Evolutionary conservation across 1,140 invertebrate genomes (phyloP).

Genomic region (Leguminivora glycinivorella): DNA sequence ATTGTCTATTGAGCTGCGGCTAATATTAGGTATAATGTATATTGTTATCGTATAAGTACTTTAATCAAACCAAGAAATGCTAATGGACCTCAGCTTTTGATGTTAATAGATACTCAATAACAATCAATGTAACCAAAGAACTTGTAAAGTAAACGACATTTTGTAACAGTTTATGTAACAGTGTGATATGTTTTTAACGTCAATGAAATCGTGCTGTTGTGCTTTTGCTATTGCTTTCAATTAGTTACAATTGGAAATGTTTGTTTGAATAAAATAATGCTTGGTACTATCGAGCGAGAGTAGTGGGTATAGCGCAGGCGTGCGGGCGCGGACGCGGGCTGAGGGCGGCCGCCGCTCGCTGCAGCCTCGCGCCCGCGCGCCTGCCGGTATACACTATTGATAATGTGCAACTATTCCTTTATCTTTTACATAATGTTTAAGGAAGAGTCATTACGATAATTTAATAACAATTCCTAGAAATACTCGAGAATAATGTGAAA

Average conservation of each 20-base stretch:
- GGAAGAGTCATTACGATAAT: background rate
- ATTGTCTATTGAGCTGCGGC: too few relatives aligned
- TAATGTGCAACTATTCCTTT: background rate
- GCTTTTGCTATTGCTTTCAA: slow-evolving; percentile 9
- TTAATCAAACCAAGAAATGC: slow-evolving; percentile 33
- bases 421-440: slow-evolving; percentile 16
- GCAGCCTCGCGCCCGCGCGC: background rate
- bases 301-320: background rate
- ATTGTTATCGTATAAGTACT: background rate
- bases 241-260: background rate
- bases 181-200: slow-evolving; percentile 1
- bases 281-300: background rate
- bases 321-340: background rate
- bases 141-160: background rate
- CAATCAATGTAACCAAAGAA: background rate
- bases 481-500: background rate
- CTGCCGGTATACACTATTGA: background rate
- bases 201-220: background rate
- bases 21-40: background rate
- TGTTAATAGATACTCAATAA: slow-evolving; percentile 39
- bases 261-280: background rate
- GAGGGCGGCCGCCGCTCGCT: background rate
- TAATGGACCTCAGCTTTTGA: slow-evolving; percentile 46
- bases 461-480: slow-evolving; percentile 1
- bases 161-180: background rate